Evolutionary conservation across 2,888 invertebrate species (phyloP), one percentile per base, ranked within the genome.

Genomic region (Bugula neritina): DNA sequence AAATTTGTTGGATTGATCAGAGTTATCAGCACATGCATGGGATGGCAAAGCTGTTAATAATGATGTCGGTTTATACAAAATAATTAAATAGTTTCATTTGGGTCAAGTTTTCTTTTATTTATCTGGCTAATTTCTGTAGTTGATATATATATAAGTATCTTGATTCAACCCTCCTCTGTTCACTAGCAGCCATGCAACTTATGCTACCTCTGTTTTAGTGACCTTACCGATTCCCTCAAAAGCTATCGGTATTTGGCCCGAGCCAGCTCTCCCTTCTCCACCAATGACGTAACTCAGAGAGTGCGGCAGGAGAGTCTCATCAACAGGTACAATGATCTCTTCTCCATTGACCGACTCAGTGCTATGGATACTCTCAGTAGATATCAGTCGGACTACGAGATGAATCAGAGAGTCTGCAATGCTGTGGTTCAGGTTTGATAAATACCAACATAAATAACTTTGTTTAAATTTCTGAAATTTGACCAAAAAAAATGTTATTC

Each of bases 321-420:
- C 70, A 77, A 80, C 1, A 79, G 82, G 52, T 84, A 80, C 78
- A 83, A 83, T 73, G 83, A 84, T 76, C 78, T 83, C 78, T 84
- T 82, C 74, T 78, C 81, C 34, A 78, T 79, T 73, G 81, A 83
- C 69, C 79, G 84, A 10, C 78, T 83, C 1, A 81, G 82, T 74
- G 83, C 84, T 71, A 81, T 84, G 81, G 82, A 83, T 73, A 82
- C 79, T 0, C 78, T 84, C 35, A 75, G 82, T 29, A 75, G 78
- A 23, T 83, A 80, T 75, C 80, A 79, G 1, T 80, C 81, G 73
- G 83, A 84, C 75, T 78, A 82, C 71, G 84, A 83, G 73, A 83
- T 81, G 74, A 83, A 83, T 75, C 83, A 84, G 75, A 75, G 82
- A 72, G 83, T 84, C 73, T 75, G 81, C 75, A 83, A 81, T 74